A percentile compares a stretch with the other conserved stretches of the same genome.
Conservation (phyloP, 2,797 vertebrate genomes). For the Thaleichthys pacificus region DNA sequence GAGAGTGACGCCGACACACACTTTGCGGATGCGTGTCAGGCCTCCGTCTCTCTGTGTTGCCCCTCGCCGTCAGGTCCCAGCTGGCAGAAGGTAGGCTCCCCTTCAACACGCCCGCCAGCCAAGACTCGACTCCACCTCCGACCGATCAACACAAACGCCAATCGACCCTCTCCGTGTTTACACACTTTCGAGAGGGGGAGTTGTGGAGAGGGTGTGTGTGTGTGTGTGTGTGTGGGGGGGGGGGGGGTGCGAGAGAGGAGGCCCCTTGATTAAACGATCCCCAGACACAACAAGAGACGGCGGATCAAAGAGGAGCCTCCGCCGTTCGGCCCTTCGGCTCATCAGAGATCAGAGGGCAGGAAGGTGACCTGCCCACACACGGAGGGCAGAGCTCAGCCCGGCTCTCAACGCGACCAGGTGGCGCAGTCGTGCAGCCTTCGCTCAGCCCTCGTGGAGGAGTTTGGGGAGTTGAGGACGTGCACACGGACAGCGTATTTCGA, state of each 20-base stretch:
- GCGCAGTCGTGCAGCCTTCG: not conserved
- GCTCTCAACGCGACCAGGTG: not conserved
- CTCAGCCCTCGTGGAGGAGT: not conserved
- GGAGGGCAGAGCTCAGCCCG: not conserved
- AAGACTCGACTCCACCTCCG: not conserved
- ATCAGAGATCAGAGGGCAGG: constrained; percentile 28
- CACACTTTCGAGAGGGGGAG: not conserved
- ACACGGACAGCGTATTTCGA: too few relatives aligned
- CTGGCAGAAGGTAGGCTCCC: not conserved
- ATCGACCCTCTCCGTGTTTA: not conserved
- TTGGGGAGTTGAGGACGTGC: not conserved
- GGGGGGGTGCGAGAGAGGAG: too few relatives aligned
- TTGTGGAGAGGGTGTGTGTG: too few relatives aligned
- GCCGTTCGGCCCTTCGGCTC: not conserved
- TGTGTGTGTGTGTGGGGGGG: too few relatives aligned
- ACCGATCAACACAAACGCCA: not conserved
- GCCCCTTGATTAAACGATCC: constrained; percentile 8
- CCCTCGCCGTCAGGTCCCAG: not conserved
- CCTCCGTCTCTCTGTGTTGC: constrained; percentile 18
- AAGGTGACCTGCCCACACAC: constrained; percentile 15
- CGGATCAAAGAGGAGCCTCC: constrained; percentile 10
- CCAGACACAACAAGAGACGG: constrained; percentile 16
- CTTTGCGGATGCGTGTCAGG: not conserved
- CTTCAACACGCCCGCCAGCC: too few relatives aligned
- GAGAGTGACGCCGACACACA: too few relatives aligned